Evolutionary conservation across 1,140 invertebrate species (phyloP).

Genomic region (Portunus trituberculatus): DNA sequence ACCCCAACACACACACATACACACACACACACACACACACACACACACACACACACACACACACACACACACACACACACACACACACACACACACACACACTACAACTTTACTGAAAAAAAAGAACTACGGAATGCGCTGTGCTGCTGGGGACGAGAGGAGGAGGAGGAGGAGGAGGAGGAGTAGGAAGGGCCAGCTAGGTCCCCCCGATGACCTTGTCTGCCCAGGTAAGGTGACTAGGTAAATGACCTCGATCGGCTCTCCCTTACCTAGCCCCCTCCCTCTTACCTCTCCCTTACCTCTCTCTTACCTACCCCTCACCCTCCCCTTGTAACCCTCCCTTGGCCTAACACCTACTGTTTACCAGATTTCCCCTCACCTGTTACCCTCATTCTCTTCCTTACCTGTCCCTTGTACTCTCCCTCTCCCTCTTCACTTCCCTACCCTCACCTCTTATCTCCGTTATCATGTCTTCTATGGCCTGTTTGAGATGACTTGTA

Average conservation of each 20-base stretch:
- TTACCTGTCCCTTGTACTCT: no score
- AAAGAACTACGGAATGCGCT: neutral
- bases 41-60: constrained; percentile 1
- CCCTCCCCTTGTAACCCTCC: neutral
- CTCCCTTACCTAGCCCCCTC: neutral
- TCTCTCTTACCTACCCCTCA: neutral
- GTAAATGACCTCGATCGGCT: neutral
- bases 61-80: constrained; percentile 20
- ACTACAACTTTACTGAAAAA: neutral
- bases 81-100: neutral
- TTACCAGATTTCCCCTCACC: no score
- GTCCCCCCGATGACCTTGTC: neutral
- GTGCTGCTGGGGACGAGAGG: neutral
- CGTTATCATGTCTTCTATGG: neutral
- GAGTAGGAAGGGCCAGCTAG: neutral
- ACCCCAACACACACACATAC: neutral
- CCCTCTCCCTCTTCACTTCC: neutral
- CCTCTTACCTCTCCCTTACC: neutral
- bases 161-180: neutral
- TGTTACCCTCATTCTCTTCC: no score
- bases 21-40: constrained; percentile 2
- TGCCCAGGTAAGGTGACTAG: neutral
- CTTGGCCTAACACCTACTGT: no score
- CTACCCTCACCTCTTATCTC: neutral
- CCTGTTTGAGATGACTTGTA: no score